A percentile compares a stretch with the other conserved stretches of the same genome.
phyloP scores from a whole-genome alignment of 2,888 invertebrate species.

The Cryptus viduatorius region DNA sequence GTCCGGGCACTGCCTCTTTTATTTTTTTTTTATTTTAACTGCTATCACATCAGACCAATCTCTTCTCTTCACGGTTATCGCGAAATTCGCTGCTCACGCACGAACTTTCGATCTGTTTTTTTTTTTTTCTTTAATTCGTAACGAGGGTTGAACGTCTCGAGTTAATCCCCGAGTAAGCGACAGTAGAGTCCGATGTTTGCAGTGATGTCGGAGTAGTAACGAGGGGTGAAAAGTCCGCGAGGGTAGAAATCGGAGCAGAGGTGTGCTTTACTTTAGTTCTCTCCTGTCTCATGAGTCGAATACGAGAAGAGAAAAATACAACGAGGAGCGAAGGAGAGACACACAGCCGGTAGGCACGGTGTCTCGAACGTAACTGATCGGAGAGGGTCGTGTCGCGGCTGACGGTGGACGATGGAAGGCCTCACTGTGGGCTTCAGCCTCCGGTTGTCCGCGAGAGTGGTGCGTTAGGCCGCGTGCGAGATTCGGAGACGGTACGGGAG shows the following conservation, averaged over 20 bases:
- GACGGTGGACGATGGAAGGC: slow-evolving; percentile 39
- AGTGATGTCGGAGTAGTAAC: not conserved
- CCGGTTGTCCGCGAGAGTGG: slow-evolving; percentile 42
- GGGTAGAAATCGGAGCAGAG: not conserved
- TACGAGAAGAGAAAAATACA: slow-evolving; percentile 15
- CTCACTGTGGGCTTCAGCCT: slow-evolving; percentile 13
- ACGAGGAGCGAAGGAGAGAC: slow-evolving; percentile 21
- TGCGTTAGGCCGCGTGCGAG: slow-evolving; percentile 21
- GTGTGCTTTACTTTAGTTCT: not conserved
- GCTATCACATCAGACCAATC: slow-evolving; percentile 28
- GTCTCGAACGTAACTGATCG: slow-evolving; percentile 67
- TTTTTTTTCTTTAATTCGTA: not conserved
- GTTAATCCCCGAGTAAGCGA: too few species aligned
- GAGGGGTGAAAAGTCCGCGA: not conserved
- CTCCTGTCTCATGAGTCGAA: too few species aligned
- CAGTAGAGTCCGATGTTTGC: not conserved
- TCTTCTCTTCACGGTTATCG: slow-evolving; percentile 17
- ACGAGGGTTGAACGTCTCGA: not conserved
- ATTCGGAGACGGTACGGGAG: slow-evolving; percentile 1
- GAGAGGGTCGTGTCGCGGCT: slow-evolving; percentile 60
- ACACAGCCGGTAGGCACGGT: slow-evolving; percentile 62
- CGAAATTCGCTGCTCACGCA: slow-evolving; percentile 27
- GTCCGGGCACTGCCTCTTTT: slow-evolving; percentile 7
- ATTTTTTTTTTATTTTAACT: slow-evolving; percentile 5
- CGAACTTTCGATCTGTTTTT: not conserved